phyloP scores from a whole-genome alignment of 2,888 invertebrate species.

The Unio delphinus region DNA sequence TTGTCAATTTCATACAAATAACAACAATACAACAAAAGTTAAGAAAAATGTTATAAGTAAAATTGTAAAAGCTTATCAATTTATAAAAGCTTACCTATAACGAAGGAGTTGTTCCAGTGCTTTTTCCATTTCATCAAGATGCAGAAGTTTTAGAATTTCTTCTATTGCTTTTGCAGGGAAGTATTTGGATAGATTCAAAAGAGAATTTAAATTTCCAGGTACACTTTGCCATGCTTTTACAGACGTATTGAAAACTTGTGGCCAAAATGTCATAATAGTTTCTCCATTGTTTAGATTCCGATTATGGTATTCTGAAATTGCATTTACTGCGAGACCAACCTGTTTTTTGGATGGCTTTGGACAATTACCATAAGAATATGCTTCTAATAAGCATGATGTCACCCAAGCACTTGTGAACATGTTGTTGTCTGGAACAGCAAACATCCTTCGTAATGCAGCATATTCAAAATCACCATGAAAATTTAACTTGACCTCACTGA shows the following conservation, averaged over 20 bases:
- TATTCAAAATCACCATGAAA: slow-evolving; percentile 44
- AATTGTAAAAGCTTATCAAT: neutral
- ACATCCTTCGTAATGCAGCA: slow-evolving; percentile 32
- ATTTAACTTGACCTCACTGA: slow-evolving; percentile 53
- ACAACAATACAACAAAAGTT: too few species aligned
- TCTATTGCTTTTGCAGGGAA: slow-evolving; percentile 43
- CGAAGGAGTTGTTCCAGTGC: slow-evolving; percentile 34
- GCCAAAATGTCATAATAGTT: slow-evolving; percentile 56
- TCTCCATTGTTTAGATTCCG: slow-evolving; percentile 38
- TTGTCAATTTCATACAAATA: too few species aligned
- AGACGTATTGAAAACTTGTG: slow-evolving; percentile 41
- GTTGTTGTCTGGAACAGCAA: slow-evolving; percentile 45
- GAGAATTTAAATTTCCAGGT: slow-evolving; percentile 39
- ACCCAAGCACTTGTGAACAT: slow-evolving; percentile 53
- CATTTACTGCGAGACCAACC: slow-evolving; percentile 27
- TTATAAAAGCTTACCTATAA: slow-evolving; percentile 28
- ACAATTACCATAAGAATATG: slow-evolving; percentile 32
- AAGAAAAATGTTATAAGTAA: too few species aligned
- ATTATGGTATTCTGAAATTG: slow-evolving; percentile 39
- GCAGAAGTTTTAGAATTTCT: slow-evolving; percentile 38
- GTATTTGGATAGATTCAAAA: slow-evolving; percentile 34
- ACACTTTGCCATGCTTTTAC: slow-evolving; percentile 38
- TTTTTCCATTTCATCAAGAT: slow-evolving; percentile 36
- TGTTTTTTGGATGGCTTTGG: slow-evolving; percentile 31
- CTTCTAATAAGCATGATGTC: slow-evolving; percentile 37